A percentile compares a stretch with the other conserved stretches of the same genome.
Evolutionary conservation across 2,797 vertebrate species (phyloP).

Genomic region (Pseudocheirus occidentalis): DNA sequence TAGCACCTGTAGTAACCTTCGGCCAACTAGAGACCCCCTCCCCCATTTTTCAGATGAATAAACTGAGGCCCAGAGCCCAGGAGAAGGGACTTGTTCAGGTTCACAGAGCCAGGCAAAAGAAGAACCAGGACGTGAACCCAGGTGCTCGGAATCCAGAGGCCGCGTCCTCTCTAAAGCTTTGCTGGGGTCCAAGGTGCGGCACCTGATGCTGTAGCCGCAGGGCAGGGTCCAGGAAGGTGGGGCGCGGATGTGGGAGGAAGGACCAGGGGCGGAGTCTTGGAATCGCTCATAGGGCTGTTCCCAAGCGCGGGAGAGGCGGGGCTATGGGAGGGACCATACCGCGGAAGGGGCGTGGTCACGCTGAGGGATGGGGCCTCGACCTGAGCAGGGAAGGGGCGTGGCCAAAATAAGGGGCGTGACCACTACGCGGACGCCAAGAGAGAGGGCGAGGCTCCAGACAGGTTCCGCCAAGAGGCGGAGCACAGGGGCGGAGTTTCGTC

Average conservation of each 20-base stretch:
- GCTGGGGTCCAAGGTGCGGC: background rate
- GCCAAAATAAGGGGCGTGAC: background rate
- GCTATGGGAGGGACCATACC: background rate
- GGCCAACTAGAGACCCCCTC: background rate
- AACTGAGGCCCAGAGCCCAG: background rate
- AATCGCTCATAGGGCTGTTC: background rate
- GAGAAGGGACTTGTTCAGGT: background rate
- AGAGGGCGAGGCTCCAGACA: background rate
- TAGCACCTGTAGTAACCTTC: background rate
- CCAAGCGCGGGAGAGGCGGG: background rate
- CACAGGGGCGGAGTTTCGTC: constrained; percentile 50
- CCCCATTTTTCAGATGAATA: background rate
- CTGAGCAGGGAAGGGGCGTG: background rate
- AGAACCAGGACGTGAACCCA: background rate
- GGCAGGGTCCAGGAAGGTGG: background rate
- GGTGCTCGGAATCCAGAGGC: background rate
- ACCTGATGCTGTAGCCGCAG: background rate
- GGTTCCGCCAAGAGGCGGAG: background rate
- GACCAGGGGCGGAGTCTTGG: background rate
- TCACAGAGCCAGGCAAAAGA: background rate
- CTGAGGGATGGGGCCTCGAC: background rate
- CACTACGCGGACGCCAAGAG: background rate
- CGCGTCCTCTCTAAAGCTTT: background rate
- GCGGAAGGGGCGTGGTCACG: background rate
- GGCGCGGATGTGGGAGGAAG: background rate